Percentiles rank a stretch among this genome's conserved stretches.
These are phyloP conservation scores for Gobio gobio DNA, from an alignment of 2,113 vertebrate species.

Conservation along the genomic window DNA sequence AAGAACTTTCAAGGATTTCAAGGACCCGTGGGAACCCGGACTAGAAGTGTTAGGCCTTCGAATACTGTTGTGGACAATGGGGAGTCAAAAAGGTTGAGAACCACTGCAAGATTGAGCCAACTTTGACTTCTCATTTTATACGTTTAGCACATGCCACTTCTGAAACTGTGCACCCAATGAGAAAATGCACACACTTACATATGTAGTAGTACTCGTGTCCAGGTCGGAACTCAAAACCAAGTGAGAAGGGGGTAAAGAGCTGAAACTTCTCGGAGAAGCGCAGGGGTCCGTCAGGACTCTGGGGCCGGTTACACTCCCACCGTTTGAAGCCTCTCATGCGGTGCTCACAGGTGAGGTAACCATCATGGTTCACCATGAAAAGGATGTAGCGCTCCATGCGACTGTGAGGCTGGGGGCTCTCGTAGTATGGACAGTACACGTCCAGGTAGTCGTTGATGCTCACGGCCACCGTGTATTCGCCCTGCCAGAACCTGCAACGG, in stretches of 20 bases:
- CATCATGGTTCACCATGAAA: slow-evolving; percentile 94
- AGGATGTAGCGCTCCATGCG: slow-evolving; percentile 92
- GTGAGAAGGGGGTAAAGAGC: slow-evolving; percentile 97
- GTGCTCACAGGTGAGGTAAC: slow-evolving; percentile 91
- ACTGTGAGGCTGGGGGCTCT: slow-evolving; percentile 83
- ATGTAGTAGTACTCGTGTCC: slow-evolving; percentile 97
- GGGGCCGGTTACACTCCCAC: slow-evolving; percentile 95
- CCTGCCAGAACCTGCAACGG: slow-evolving; percentile 85
- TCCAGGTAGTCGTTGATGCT: slow-evolving; percentile 98
- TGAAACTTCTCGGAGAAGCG: slow-evolving; percentile 98
- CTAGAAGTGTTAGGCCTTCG: neutral
- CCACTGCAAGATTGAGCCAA: neutral
- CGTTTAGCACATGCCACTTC: neutral
- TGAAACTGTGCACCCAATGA: neutral
- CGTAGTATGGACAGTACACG: slow-evolving; percentile 96
- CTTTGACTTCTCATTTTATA: neutral
- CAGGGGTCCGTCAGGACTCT: slow-evolving; percentile 88
- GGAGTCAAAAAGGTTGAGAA: neutral
- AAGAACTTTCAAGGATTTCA: too few species aligned
- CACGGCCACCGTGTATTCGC: slow-evolving; percentile 92
- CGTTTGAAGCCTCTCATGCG: slow-evolving; percentile 94
- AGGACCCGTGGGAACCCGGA: too few species aligned
- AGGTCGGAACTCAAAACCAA: slow-evolving; percentile 96
- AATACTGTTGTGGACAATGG: neutral
- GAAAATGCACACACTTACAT: slow-evolving; percentile 79